Evolutionary conservation across 1,140 invertebrate genomes (phyloP).

Genomic region (Cherax quadricarinatus): DNA sequence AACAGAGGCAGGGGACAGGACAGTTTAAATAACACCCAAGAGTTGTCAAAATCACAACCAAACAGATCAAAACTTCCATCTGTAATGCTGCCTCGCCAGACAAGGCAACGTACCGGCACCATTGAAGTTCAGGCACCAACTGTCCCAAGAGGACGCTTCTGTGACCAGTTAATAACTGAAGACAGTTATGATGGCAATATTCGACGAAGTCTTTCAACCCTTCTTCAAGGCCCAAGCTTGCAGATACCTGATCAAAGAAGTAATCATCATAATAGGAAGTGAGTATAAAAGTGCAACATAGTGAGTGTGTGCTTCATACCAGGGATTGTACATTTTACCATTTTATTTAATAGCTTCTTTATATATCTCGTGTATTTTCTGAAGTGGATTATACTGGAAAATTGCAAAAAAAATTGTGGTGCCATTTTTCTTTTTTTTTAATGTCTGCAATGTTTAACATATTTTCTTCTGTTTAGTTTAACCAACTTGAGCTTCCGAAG

Average conservation of each 20-base stretch:
- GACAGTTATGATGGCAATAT: background rate
- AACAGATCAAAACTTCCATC: background rate
- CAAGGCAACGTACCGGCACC: slow-evolving; percentile 7
- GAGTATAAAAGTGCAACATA: background rate
- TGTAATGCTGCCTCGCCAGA: background rate
- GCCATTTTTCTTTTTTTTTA: background rate
- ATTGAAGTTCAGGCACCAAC: background rate
- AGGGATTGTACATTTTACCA: too few species aligned
- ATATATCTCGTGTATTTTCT: background rate
- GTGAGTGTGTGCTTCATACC: too few species aligned
- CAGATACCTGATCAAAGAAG: background rate
- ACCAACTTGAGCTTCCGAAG: slow-evolving; percentile 39
- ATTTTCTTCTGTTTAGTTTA: slow-evolving; percentile 9
- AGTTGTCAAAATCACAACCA: background rate
- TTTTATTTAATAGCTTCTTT: too few species aligned
- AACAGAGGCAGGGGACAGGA: background rate
- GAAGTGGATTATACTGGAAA: background rate
- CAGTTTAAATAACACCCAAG: background rate
- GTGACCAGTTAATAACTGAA: background rate
- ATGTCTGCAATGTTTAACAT: background rate
- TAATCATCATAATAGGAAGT: background rate
- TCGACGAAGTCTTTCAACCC: background rate
- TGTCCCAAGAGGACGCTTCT: background rate
- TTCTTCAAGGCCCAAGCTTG: background rate
- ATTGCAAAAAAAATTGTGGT: background rate